Evolutionary conservation across 2,888 invertebrate genomes (phyloP).

Genomic region (Perizoma affinitatum): DNA sequence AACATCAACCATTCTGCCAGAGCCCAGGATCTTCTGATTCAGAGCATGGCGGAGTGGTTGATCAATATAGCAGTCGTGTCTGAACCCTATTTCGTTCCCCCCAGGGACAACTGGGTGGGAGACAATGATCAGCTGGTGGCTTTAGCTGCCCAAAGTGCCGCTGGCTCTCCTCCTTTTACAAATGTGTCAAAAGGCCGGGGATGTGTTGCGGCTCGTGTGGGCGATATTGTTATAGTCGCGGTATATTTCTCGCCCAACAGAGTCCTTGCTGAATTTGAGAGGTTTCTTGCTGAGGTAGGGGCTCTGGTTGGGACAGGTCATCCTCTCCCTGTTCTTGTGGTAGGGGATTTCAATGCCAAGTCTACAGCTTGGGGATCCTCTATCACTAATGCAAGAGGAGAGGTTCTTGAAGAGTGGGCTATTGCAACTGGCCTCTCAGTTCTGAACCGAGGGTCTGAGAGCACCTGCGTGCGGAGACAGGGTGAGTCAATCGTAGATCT

Average conservation of each 20-base stretch:
- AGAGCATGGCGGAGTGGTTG: too few species aligned
- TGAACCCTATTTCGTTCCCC: too few species aligned
- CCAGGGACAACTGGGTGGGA: too few species aligned
- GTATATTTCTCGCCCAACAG: conserved; percentile 39
- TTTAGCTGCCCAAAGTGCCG: too few species aligned
- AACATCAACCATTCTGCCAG: too few species aligned
- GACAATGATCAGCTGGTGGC: too few species aligned
- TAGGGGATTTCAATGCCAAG: too few species aligned
- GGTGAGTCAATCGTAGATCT: conserved; percentile 16
- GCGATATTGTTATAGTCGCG: conserved; percentile 19
- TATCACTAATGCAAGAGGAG: conserved; percentile 27
- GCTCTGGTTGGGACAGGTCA: conserved; percentile 8
- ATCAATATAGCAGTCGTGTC: too few species aligned
- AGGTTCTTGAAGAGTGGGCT: too few species aligned
- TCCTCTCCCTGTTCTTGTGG: conserved; percentile 4
- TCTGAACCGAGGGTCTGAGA: background rate
- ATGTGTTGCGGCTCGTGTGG: conserved; percentile 19
- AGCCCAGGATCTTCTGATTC: too few species aligned
- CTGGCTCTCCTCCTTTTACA: too few species aligned
- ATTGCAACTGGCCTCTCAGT: conserved; percentile 18
- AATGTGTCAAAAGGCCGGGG: too few species aligned
- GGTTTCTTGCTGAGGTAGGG: conserved; percentile 11
- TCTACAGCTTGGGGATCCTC: conserved; percentile 8
- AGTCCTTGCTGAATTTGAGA: conserved; percentile 34
- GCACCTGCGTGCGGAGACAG: conserved; percentile 12